These are phyloP conservation scores for Mimas tiliae DNA, from an alignment of 2,888 invertebrate genomes.

Conservation along the genomic window DNA sequence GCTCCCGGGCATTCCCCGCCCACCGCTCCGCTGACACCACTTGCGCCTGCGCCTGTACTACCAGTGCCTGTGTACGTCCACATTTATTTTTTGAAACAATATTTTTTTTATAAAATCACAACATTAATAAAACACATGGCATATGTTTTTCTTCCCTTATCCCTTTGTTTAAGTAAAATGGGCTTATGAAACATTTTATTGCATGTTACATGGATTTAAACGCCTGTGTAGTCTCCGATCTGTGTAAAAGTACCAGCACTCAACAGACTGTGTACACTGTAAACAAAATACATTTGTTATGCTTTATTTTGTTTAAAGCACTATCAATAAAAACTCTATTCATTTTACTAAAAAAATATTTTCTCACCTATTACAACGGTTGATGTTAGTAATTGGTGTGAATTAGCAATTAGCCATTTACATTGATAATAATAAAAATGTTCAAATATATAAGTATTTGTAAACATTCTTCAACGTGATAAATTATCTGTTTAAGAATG, in stretches of 20 bases:
- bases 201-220: background rate
- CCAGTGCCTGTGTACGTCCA: constrained; percentile 37
- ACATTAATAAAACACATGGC: background rate
- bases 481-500: background rate
- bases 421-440: no score
- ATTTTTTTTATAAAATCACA: background rate
- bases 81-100: background rate
- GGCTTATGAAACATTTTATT: background rate
- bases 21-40: constrained; percentile 52
- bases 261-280: no score
- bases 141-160: background rate
- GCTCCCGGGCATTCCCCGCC: constrained; percentile 62
- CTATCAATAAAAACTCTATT: no score
- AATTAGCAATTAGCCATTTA: no score
- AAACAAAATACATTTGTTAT: no score
- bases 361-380: no score
- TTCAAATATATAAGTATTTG: background rate
- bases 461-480: background rate
- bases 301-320: no score
- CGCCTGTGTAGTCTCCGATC: no score
- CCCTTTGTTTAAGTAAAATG: background rate
- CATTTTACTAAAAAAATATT: no score
- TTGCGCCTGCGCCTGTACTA: constrained; percentile 48
- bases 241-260: no score
- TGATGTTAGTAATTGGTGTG: no score